Percentiles rank a stretch among this genome's conserved stretches.
phyloP scores from a whole-genome alignment of 1,140 invertebrate species.

The Homalodisca vitripennis region DNA sequence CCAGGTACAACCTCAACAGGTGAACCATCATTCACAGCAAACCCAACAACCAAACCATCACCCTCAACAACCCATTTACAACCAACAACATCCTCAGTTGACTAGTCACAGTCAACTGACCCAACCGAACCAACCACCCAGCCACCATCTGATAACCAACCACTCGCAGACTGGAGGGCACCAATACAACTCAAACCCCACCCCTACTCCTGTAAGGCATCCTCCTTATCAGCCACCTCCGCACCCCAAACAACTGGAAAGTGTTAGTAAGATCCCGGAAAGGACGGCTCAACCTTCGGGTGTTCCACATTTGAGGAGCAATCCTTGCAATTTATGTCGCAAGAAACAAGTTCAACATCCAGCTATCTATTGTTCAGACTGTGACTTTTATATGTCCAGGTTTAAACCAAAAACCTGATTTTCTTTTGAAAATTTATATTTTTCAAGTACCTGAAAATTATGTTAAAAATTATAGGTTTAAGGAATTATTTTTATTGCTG shows the following conservation, averaged over 20 bases:
- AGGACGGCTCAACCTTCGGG: constrained; percentile 23
- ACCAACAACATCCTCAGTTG: constrained; percentile 20
- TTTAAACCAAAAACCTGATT: constrained; percentile 60
- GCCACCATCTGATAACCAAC: background rate
- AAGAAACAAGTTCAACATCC: constrained; percentile 75
- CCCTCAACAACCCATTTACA: constrained; percentile 5
- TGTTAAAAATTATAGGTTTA: background rate
- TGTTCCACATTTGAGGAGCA: constrained; percentile 43
- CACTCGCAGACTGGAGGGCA: constrained; percentile 37
- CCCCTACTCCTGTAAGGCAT: constrained; percentile 36
- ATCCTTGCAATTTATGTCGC: constrained; percentile 76
- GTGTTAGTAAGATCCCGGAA: constrained; percentile 22
- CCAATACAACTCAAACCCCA: constrained; percentile 15
- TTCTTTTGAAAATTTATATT: background rate
- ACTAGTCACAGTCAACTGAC: constrained; percentile 16
- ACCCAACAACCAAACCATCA: background rate
- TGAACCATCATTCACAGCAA: background rate
- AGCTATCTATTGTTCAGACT: constrained; percentile 81
- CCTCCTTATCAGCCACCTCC: constrained; percentile 49
- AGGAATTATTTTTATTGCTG: background rate
- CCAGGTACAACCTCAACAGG: background rate
- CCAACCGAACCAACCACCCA: background rate
- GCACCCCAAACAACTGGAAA: constrained; percentile 40
- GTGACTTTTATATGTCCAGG: constrained; percentile 88
- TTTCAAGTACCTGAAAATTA: no score